A percentile compares a stretch with the other conserved stretches of the same genome.
Evolutionary conservation across 64 coral and sea anemone genomes (phyloP).

Genomic region (Exaiptasia diaphana): DNA sequence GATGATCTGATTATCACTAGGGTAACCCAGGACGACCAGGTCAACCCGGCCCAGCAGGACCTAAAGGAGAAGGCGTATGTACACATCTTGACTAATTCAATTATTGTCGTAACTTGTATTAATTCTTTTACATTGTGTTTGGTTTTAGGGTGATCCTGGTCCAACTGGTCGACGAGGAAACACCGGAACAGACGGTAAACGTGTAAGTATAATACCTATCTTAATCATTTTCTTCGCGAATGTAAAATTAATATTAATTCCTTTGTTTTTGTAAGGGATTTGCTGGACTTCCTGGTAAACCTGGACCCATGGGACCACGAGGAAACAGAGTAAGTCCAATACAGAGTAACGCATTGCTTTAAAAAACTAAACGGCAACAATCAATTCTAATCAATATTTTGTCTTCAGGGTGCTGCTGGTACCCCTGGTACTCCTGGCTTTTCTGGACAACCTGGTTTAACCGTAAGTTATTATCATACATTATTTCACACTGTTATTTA

Average conservation of each 20-base stretch:
- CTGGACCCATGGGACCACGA: not conserved
- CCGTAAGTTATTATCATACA: conserved; percentile 4
- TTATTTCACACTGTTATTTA: not conserved
- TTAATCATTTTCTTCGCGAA: too few relatives aligned
- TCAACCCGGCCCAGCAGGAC: conserved; percentile 13
- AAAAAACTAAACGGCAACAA: too few relatives aligned
- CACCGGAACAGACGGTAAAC: conserved; percentile 45
- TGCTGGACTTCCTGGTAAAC: not conserved
- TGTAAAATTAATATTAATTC: not conserved
- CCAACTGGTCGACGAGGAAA: conserved; percentile 29
- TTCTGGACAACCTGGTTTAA: conserved; percentile 38
- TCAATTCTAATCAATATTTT: not conserved
- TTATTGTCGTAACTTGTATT: not conserved
- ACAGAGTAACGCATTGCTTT: too few relatives aligned
- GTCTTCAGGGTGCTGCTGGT: conserved; percentile 20
- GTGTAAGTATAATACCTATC: conserved; percentile 29
- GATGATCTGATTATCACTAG: conserved; percentile 1
- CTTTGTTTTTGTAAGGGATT: not conserved
- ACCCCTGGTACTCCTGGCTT: conserved; percentile 35
- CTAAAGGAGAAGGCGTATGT: conserved; percentile 41
- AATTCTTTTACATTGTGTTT: not conserved
- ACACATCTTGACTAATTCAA: not conserved
- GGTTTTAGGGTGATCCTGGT: conserved; percentile 37
- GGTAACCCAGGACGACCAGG: conserved; percentile 34
- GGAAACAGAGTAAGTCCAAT: conserved; percentile 4